Evolutionary conservation across 1,140 invertebrate genomes (phyloP).

Genomic region (Zophobas atratus): DNA sequence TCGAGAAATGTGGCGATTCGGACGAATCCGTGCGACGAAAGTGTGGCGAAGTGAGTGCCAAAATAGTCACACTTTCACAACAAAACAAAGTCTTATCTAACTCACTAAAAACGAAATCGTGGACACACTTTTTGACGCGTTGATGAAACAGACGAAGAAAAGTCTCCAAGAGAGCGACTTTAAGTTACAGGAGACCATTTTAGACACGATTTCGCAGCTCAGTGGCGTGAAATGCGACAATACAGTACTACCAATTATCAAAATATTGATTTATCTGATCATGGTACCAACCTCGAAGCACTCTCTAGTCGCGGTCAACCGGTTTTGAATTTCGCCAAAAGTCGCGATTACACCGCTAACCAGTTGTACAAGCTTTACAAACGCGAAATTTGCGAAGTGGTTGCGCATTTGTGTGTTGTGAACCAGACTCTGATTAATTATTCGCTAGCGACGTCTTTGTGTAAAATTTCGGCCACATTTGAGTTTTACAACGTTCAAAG

Average conservation of each 20-base stretch:
- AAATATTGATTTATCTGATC: conserved; percentile 76
- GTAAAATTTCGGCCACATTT: conserved; percentile 72
- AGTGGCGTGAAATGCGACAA: conserved; percentile 67
- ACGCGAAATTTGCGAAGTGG: conserved; percentile 74
- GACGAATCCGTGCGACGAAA: conserved; percentile 65
- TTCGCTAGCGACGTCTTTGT: conserved; percentile 69
- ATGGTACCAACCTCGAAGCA: conserved; percentile 76
- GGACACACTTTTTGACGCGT: conserved; percentile 69
- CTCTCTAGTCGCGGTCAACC: conserved; percentile 74
- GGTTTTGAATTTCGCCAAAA: conserved; percentile 74
- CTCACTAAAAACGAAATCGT: conserved; percentile 69
- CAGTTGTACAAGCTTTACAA: conserved; percentile 79
- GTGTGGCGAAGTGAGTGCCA: conserved; percentile 62
- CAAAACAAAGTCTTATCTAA: conserved; percentile 62
- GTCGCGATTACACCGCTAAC: conserved; percentile 72
- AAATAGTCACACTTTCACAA: conserved; percentile 64
- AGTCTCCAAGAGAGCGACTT: conserved; percentile 71
- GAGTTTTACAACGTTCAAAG: conserved; percentile 73
- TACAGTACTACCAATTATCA: conserved; percentile 71
- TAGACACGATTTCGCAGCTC: conserved; percentile 72
- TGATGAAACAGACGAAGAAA: conserved; percentile 69
- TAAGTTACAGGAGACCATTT: conserved; percentile 70
- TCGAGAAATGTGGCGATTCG: conserved; percentile 65
- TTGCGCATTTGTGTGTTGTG: conserved; percentile 72
- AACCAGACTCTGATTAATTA: conserved; percentile 66